Conservation (phyloP, 2,888 invertebrate species). For the Ischnura elegans region DNA sequence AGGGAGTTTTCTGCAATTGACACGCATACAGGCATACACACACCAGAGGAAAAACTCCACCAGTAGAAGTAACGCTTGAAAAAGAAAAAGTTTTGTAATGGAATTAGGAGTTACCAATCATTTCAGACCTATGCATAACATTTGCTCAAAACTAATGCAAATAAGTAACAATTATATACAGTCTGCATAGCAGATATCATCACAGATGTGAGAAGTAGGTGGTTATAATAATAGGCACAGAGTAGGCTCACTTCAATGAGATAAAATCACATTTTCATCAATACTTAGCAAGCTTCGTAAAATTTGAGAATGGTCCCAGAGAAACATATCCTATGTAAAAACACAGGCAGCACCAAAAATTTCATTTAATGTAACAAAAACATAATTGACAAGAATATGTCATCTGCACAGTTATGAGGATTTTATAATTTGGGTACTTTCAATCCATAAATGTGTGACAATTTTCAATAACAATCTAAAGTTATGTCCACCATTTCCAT, state of each 20-base stretch:
- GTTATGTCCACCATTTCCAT: not conserved
- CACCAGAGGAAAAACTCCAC: constrained; percentile 14
- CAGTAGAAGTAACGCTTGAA: not conserved
- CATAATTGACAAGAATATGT: not conserved
- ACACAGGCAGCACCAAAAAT: constrained; percentile 24
- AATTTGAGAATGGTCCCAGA: constrained; percentile 64
- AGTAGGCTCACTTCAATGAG: constrained; percentile 40
- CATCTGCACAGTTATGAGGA: not conserved
- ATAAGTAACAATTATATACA: constrained; percentile 66
- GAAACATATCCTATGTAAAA: constrained; percentile 41
- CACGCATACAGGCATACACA: not conserved
- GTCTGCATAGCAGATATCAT: constrained; percentile 68
- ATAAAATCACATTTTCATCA: constrained; percentile 55
- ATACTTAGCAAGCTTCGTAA: constrained; percentile 36
- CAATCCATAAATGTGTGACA: not conserved
- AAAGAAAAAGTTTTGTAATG: not conserved
- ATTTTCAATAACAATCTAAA: not conserved
- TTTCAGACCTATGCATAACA: not conserved
- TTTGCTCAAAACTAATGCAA: not conserved
- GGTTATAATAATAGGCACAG: constrained; percentile 50
- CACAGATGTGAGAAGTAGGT: constrained; percentile 67
- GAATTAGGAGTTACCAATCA: not conserved
- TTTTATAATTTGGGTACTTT: not conserved
- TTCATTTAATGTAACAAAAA: not conserved
- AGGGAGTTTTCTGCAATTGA: too few species aligned